A percentile compares a stretch with the other conserved stretches of the same genome.
These are phyloP conservation scores for Microplitis mediator DNA, from an alignment of 1,140 invertebrate genomes.

Conservation along the genomic window DNA sequence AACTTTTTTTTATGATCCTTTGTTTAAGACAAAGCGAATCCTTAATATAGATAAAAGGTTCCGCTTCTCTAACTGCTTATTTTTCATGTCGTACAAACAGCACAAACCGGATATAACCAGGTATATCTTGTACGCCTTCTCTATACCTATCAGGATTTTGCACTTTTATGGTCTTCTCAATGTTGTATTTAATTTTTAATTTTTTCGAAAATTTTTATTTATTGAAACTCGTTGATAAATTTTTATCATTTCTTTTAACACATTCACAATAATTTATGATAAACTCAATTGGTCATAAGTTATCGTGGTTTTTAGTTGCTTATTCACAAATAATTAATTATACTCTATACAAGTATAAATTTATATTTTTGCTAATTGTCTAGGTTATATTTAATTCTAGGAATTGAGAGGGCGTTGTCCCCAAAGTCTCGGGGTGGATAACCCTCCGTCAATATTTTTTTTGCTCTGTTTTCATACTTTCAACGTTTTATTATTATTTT, in stretches of 20 bases:
- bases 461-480: background rate
- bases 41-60: background rate
- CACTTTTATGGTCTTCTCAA: background rate
- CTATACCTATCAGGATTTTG: slow-evolving; percentile 11
- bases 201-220: background rate
- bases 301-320: background rate
- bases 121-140: slow-evolving; percentile 34
- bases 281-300: too few species aligned
- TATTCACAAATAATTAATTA: background rate
- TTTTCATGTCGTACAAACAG: slow-evolving; percentile 29
- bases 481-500: background rate
- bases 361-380: background rate
- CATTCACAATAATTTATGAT: background rate
- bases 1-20: slow-evolving; percentile 15
- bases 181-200: too few species aligned
- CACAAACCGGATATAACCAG: slow-evolving; percentile 46
- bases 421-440: background rate
- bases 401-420: slow-evolving; percentile 17
- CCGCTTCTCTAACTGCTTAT: slow-evolving; percentile 11
- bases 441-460: background rate
- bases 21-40: slow-evolving; percentile 16
- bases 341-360: background rate
- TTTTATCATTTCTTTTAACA: background rate
- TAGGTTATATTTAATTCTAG: background rate
- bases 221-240: background rate